phyloP scores from a whole-genome alignment of 2,797 vertebrate species.

The Alcedo atthis region DNA sequence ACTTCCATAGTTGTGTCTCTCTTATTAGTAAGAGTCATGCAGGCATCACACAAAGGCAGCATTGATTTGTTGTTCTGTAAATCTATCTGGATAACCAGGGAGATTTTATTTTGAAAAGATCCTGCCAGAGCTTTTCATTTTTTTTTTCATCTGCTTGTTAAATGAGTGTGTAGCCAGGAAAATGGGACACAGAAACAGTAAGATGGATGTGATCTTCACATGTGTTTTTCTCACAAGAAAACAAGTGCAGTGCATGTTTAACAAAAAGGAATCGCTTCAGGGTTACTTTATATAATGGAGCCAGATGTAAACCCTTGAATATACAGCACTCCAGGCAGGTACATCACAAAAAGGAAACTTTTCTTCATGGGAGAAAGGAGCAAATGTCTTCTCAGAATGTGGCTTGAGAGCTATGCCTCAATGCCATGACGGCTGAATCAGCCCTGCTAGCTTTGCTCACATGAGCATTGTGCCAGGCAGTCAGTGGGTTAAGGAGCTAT shows the following conservation, averaged over 20 bases:
- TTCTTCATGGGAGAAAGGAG: neutral
- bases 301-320: neutral
- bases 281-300: neutral
- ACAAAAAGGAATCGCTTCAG: conserved; percentile 20
- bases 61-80: conserved; percentile 10
- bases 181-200: conserved; percentile 4
- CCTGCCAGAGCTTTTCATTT: neutral
- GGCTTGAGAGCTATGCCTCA: neutral
- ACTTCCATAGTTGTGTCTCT: neutral
- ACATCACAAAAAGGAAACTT: neutral
- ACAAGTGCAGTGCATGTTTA: neutral
- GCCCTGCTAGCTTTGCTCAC: neutral
- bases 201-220: conserved; percentile 14
- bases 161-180: neutral
- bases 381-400: neutral
- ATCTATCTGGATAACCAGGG: neutral
- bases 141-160: neutral
- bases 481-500: neutral
- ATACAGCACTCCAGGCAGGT: neutral
- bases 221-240: conserved; percentile 15
- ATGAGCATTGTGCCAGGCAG: rapidly evolving
- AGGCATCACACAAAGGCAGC: neutral
- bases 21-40: neutral
- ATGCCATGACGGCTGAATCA: neutral
- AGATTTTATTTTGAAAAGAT: conserved; percentile 54